These are phyloP conservation scores for Nansenia antarctica DNA, from an alignment of 2,113 vertebrate genomes.

Conservation along the genomic window DNA sequence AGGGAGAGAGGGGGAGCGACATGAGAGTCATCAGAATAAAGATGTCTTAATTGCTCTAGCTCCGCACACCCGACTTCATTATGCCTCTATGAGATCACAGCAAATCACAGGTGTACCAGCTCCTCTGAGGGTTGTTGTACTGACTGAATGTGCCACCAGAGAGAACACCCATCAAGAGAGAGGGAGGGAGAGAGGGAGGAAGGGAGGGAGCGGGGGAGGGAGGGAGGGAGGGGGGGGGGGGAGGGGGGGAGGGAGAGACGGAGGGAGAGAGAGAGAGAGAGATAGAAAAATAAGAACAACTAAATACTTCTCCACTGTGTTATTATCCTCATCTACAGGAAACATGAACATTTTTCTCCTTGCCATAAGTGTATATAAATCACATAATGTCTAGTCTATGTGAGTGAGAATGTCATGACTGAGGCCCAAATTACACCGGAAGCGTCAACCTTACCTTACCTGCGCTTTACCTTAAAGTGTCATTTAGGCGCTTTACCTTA, in stretches of 20 bases:
- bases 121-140: not conserved
- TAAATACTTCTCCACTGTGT: no score
- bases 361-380: no score
- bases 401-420: no score
- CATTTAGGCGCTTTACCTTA: no score
- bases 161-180: not conserved
- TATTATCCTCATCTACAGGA: no score
- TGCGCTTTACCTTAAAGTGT: no score
- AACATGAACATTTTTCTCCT: no score
- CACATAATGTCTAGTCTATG: no score
- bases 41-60: conserved; percentile 52
- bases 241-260: not conserved
- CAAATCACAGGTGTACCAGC: conserved; percentile 38
- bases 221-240: not conserved
- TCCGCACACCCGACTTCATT: conserved; percentile 15
- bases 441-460: no score
- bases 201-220: not conserved
- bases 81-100: conserved; percentile 36
- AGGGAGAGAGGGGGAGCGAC: not conserved
- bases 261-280: not conserved
- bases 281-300: not conserved
- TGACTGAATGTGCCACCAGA: not conserved
- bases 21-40: conserved; percentile 39
- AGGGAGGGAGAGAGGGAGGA: not conserved
- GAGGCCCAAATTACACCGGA: no score